Evolutionary conservation across 2,797 vertebrate genomes (phyloP), one percentile per base, ranked within the genome.

Genomic region (Anniella stebbinsi): DNA sequence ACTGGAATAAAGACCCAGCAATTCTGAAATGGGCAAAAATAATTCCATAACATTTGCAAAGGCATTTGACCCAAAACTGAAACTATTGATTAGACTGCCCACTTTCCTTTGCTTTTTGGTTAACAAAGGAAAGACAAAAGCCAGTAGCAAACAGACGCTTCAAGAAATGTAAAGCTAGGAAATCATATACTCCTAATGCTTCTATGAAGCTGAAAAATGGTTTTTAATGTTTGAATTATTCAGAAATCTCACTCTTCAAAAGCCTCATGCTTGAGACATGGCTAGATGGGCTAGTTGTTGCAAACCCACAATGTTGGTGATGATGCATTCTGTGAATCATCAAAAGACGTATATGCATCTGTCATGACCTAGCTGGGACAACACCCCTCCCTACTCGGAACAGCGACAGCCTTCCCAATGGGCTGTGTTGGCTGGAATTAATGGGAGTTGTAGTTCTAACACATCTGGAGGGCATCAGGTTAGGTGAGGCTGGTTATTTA

Each of bases 1-100:
- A 88, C n/a, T 76, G 36, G 81, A 82, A 83, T 76, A 66, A 82
- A 57, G 48, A 78, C 60, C 28, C 66, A 78, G n/a, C 76, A 70
- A 87, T 83, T 45, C n/a, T 87, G 78, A 83, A 90, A 54, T 23
- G 60, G 77, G 54, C 80, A 67, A 81, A 48, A 85, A 33, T 80
- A 85, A 80, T 73, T 41, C 54, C n/a, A 5, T 54, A 38, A 48
- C 33, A 25, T 70, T n/a, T 51, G 87, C 41, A 33, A 60, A 70
- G 30, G 21, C 4, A 82, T 75, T n/a, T 87, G 85, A 82, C 72
- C 45, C 30, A 90, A 83, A 90, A 76, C 78, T 69, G 17, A 33
- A 18, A 41, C 78, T 81, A 45, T 78, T 88, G 80, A 81, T 72
- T 36, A 73, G 76, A 60, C 80, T 51, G 81, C 57, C 66, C 36